Evolutionary conservation across 30 jellyfish, hydroid and myxozoan genomes (phyloP).

Genomic region (Hydractinia symbiolongicarpus): DNA sequence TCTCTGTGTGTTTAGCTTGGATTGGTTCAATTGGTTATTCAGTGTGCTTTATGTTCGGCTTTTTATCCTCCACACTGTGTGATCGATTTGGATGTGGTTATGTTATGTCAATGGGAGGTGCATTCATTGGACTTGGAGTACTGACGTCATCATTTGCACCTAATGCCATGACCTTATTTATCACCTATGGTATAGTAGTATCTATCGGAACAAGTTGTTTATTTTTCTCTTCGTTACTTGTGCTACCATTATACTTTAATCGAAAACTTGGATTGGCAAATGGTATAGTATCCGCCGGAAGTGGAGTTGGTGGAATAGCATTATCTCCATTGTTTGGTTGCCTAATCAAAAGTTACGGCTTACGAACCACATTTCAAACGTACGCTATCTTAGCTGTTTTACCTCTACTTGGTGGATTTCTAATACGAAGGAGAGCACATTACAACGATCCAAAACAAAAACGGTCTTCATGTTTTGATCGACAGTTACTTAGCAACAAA

Average conservation of each 20-base stretch:
- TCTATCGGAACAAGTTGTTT: slow-evolving; percentile 28
- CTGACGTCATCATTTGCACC: slow-evolving; percentile 27
- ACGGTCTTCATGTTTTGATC: slow-evolving; percentile 17
- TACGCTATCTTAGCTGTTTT: slow-evolving; percentile 3
- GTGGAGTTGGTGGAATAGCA: slow-evolving; percentile 33
- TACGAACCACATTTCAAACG: slow-evolving; percentile 22
- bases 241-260: slow-evolving; percentile 32
- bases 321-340: slow-evolving; percentile 22
- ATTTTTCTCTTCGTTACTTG: slow-evolving; percentile 25
- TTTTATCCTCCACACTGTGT: slow-evolving; percentile 19
- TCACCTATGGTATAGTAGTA: slow-evolving; percentile 19
- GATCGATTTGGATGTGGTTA: slow-evolving; percentile 30
- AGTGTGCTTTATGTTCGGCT: slow-evolving; percentile 24
- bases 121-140: slow-evolving; percentile 25
- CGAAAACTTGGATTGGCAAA: slow-evolving; percentile 16
- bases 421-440: slow-evolving; percentile 9
- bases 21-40: slow-evolving; percentile 40
- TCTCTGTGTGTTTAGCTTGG: slow-evolving; percentile 30
- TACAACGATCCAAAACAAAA: background rate
- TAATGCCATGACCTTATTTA: background rate
- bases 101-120: slow-evolving; percentile 28
- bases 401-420: slow-evolving; percentile 31
- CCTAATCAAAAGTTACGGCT: slow-evolving; percentile 28
- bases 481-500: background rate
- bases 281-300: slow-evolving; percentile 43